Base-by-base conservation (phyloP, 2,113 vertebrate species). In the Trematomus loennbergii region DNA sequence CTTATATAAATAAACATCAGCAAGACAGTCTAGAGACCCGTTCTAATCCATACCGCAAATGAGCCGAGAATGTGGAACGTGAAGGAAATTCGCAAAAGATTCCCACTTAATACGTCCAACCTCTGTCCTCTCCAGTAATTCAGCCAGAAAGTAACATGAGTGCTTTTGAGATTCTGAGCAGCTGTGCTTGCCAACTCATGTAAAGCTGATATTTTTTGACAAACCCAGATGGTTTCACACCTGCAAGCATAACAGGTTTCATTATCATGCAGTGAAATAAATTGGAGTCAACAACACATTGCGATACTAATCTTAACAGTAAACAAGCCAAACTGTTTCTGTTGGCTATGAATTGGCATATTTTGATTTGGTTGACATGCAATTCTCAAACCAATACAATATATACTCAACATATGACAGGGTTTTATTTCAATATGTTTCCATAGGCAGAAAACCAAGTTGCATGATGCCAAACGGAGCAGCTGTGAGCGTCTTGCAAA, bases 151-250 rank as follows among this genome's bases (percentile, higher is more conserved):
- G 46, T 58, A 45, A 9, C 20, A 33, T 22, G 11, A n/a, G 66
- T 50, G 55, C 36, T 12, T 29, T 46, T 68, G 59, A 80, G 53
- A 86, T 72, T 84, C 73, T 17, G 59, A 66, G 75, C 69, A 62
- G 61, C 72, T 69, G n/a, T 48, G 54, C 57, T 81, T 78, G 15
- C 64, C 50, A 62, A 60, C 57, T 59, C 58, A 87, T 59, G 57
- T 75, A 63, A 80, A 63, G 63, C 50, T 82, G 78, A 87, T 80
- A 79, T 72, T 82, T 82, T 71, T 62, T 54, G 82, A 87, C 70
- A 53, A 82, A 82, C 77, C 65, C 90, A 90, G 81, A 82, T 91
- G 86, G 86, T 80, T 78, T 50, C 73, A 81, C 88, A 90, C 66
- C 87, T 88, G 88, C 33, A 49, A 64, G 45, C 55, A 70, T 50